Percentiles rank a stretch among this genome's conserved stretches.
Evolutionary conservation across 1,140 invertebrate species (phyloP).

Genomic region (Belonocnema kinseyi): DNA sequence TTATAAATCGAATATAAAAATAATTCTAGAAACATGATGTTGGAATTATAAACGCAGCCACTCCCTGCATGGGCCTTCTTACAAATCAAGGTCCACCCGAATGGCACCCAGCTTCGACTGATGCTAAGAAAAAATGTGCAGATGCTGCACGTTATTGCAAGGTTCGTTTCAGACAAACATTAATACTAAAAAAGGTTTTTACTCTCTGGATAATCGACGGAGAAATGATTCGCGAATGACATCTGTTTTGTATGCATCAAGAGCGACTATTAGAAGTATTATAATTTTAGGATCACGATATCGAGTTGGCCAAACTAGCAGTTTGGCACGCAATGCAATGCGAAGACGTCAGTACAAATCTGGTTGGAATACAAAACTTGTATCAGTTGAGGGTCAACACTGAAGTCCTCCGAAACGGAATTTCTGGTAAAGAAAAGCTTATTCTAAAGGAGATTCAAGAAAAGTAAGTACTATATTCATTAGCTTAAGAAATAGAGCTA

Average conservation of each 20-base stretch:
- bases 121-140: constrained; percentile 81
- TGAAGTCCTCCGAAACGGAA: constrained; percentile 77
- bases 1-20: constrained; percentile 10
- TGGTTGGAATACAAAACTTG: constrained; percentile 83
- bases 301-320: constrained; percentile 84
- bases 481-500: not conserved
- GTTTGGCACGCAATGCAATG: constrained; percentile 80
- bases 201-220: too few species aligned
- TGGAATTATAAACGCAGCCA: constrained; percentile 89
- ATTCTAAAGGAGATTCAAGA: constrained; percentile 78
- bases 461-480: constrained; percentile 76
- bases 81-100: constrained; percentile 83
- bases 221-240: not conserved
- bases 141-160: constrained; percentile 81
- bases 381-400: constrained; percentile 80
- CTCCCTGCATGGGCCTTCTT: constrained; percentile 88
- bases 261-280: constrained; percentile 28
- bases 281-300: constrained; percentile 75
- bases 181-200: too few species aligned
- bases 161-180: constrained; percentile 52
- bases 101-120: constrained; percentile 89
- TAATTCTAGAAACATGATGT: constrained; percentile 80
- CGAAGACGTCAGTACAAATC: constrained; percentile 78
- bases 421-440: constrained; percentile 79
- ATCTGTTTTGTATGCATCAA: not conserved